Evolutionary conservation across 1,140 invertebrate genomes (phyloP).

Genomic region (Harpegnathos saltator): DNA sequence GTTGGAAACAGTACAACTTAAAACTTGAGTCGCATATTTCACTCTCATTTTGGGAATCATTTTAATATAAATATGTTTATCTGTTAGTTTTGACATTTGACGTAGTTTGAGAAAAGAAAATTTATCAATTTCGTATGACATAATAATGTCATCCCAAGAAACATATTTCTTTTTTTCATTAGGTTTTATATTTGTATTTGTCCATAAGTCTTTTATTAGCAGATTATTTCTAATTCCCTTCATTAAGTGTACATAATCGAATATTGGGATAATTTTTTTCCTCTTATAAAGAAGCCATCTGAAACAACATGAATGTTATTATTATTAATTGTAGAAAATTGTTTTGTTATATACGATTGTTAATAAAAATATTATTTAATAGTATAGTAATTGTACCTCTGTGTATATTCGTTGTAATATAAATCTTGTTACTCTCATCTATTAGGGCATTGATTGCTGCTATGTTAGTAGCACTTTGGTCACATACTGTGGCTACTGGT

Average conservation of each 20-base stretch:
- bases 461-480: no score
- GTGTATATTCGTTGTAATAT: not conserved
- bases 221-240: not conserved
- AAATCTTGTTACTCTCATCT: no score
- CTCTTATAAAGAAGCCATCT: not conserved
- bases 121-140: no score
- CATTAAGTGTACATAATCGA: no score
- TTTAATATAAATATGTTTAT: not conserved
- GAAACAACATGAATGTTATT: not conserved
- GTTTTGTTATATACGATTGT: not conserved
- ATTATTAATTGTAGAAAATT: not conserved
- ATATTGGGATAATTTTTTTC: not conserved
- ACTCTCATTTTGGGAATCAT: conserved; percentile 11
- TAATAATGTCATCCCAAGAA: no score
- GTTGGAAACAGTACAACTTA: not conserved
- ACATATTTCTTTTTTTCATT: no score
- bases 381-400: not conserved
- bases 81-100: not conserved
- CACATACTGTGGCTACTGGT: no score
- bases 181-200: no score
- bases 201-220: not conserved
- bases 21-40: not conserved
- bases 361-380: not conserved
- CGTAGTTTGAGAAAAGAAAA: not conserved
- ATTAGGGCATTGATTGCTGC: no score